phyloP scores from a whole-genome alignment of 2,888 invertebrate species.

The Eumacrocentrus americanus region DNA sequence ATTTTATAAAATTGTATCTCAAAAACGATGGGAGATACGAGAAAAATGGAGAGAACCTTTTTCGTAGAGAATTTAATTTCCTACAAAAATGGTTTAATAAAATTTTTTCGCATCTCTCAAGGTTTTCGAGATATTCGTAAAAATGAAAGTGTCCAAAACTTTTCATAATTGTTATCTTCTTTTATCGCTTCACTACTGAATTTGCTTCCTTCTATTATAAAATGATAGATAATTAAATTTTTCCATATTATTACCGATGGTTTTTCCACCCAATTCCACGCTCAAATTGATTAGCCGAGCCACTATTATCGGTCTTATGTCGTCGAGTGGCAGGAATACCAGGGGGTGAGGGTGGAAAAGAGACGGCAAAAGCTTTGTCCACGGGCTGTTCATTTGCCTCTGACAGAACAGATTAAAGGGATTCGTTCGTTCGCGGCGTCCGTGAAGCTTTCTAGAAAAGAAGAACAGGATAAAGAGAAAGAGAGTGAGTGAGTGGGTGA shows the following conservation, averaged over 20 bases:
- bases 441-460: not conserved
- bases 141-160: no score
- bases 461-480: not conserved
- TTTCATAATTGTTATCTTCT: no score
- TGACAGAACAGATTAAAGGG: constrained; percentile 51
- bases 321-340: not conserved
- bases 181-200: no score
- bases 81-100: no score
- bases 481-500: not conserved
- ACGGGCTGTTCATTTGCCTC: constrained; percentile 48
- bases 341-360: constrained; percentile 6
- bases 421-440: constrained; percentile 39
- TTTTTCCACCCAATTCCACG: not conserved
- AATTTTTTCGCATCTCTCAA: no score
- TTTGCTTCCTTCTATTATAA: no score
- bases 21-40: no score
- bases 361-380: constrained; percentile 41
- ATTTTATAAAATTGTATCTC: no score
- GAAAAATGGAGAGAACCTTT: no score
- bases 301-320: constrained; percentile 4
- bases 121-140: no score
- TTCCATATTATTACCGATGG: not conserved
- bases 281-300: not conserved
- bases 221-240: no score
- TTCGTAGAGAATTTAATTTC: no score